Percentiles rank a stretch among this genome's conserved stretches.
Conservation (phyloP, 2,888 invertebrate genomes). For the Cartodere bifasciata region DNA sequence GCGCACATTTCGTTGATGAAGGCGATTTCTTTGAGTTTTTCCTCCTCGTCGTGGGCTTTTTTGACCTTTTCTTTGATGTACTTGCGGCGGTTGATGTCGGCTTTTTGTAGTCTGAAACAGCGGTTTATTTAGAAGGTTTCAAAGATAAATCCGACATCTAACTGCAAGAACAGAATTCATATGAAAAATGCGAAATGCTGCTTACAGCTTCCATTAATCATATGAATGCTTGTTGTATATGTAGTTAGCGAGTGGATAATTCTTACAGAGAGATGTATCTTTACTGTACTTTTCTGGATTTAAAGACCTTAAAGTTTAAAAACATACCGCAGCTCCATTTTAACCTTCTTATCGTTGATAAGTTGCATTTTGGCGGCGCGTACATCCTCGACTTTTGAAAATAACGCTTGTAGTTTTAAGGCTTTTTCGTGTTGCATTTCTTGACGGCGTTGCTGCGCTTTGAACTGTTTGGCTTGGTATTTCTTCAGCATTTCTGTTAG, state of each 20-base stretch:
- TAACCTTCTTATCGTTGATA: slow-evolving; percentile 64
- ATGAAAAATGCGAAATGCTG: no score
- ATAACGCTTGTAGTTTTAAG: slow-evolving; percentile 69
- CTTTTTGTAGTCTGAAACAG: slow-evolving; percentile 55
- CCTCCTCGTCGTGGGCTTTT: slow-evolving; percentile 96
- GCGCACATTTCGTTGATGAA: slow-evolving; percentile 95
- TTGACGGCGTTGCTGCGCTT: slow-evolving; percentile 78
- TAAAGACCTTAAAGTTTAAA: no score
- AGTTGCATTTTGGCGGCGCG: slow-evolving; percentile 75
- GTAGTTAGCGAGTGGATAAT: no score
- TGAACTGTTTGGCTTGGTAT: slow-evolving; percentile 82
- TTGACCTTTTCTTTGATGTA: slow-evolving; percentile 73
- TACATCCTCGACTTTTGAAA: slow-evolving; percentile 75
- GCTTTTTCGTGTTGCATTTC: slow-evolving; percentile 74
- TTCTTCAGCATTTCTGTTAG: slow-evolving; percentile 64
- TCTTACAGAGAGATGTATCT: no score
- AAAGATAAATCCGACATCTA: background rate
- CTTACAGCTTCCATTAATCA: no score
- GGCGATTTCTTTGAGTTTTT: slow-evolving; percentile 91
- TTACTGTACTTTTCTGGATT: no score
- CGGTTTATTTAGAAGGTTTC: no score
- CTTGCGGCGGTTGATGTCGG: slow-evolving; percentile 80
- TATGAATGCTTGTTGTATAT: no score
- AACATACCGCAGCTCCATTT: slow-evolving; percentile 50
- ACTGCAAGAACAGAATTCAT: no score